phyloP scores from a whole-genome alignment of 2,113 vertebrate species.

The Ochotona curzoniae region DNA sequence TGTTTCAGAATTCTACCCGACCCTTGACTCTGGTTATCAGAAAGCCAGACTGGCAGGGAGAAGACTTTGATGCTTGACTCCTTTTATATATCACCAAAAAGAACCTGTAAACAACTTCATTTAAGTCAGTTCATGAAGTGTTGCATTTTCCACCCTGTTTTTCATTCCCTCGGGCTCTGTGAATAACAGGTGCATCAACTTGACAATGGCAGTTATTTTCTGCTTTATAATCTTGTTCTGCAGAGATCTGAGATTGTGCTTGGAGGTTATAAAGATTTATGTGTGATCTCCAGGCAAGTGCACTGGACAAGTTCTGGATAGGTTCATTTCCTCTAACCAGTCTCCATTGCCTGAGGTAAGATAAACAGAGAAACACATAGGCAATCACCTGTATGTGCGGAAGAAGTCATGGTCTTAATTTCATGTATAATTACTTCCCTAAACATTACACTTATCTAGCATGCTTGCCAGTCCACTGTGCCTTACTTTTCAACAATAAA shows the following conservation, averaged over 20 bases:
- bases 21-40: neutral
- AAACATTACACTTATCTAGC: neutral
- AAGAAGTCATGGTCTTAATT: neutral
- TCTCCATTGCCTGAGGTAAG: neutral
- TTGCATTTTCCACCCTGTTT: neutral
- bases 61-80: neutral
- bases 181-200: neutral
- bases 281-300: neutral
- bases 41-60: neutral
- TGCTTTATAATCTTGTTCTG: constrained; percentile 1
- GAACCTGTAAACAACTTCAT: neutral
- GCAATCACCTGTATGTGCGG: neutral
- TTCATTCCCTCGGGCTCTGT: neutral
- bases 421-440: neutral
- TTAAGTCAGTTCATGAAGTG: neutral
- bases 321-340: neutral
- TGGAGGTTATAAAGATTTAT: neutral
- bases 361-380: neutral
- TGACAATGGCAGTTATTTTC: neutral
- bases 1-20: neutral
- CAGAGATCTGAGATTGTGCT: neutral
- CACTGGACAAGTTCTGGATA: neutral
- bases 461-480: neutral
- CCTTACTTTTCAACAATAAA: neutral
- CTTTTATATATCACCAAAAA: neutral